Evolutionary conservation across 2,888 invertebrate species (phyloP), one percentile per base, ranked within the genome.

Genomic region (Conomelus anceps): DNA sequence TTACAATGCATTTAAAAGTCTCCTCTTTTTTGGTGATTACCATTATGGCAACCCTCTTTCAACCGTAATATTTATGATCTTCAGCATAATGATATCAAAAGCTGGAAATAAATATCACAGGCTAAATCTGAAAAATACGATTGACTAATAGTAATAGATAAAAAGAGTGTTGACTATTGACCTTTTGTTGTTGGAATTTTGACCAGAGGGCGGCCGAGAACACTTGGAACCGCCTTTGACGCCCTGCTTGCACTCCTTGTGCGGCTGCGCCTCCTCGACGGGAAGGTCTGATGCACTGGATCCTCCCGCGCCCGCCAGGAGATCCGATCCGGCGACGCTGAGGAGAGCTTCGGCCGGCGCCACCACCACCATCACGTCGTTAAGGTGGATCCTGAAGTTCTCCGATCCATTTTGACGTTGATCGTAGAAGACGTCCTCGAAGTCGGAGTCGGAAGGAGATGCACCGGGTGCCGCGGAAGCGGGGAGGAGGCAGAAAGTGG

Each of bases 361-460:
- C 85, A 96, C 93, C 1, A 96, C 95, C 34, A 96, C 93, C 20
- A 96, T 94, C n/a, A 96, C 94, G 20, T 96, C 96, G 91, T 96
- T 95, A 88, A 97, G 94, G 92, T 95, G 95, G 13, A 97, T 93
- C 22, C 96, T 94, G 91, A 95, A 95, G 93, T 97, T 97, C 92
- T 96, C 96, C 0, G 95, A 94, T 0, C 97, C 97, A 92, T 97
- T 97, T 92, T 97, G 97, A 9, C 97, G 93, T 92, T 97, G 96
- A 93, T 97, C 97, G 92, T 95, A 96, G 91, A 91, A 29, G 26
- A 91, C 91, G 23, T 91, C 86, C 6, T 86, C 86, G 29, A 86
- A 86, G 22, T 86, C 86, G n/a, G 24, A n/a, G 29, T 86, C 86
- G 9, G 86, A 86, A 23, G 26, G 24, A 3, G 86, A 29, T 22